Evolutionary conservation across 2,113 vertebrate species (phyloP).

Genomic region (Ceyx melanurus): DNA sequence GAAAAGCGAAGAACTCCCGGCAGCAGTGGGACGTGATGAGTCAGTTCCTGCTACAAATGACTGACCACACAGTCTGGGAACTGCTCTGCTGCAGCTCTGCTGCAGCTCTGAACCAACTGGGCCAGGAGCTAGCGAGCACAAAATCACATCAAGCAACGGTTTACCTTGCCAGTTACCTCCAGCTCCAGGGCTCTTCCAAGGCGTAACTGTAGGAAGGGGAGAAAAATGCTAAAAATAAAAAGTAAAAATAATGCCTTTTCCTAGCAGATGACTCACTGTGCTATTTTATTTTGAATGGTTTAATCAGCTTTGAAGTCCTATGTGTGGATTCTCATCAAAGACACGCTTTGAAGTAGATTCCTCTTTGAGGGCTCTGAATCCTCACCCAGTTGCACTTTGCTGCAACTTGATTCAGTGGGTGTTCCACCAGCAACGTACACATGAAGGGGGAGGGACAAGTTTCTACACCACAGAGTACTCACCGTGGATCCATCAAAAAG

Average conservation of each 20-base stretch:
- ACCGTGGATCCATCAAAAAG: neutral
- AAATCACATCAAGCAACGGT: neutral
- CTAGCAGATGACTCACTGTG: constrained; percentile 21
- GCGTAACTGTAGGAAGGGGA: neutral
- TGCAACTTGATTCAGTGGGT: neutral
- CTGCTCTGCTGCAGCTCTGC: neutral
- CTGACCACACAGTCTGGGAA: neutral
- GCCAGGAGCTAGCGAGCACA: neutral
- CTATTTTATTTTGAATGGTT: constrained; percentile 5
- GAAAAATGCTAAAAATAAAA: constrained; percentile 21
- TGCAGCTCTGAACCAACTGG: neutral
- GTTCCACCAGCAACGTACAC: neutral
- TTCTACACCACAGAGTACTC: neutral
- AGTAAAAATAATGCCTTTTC: neutral
- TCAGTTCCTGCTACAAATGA: constrained; percentile 24
- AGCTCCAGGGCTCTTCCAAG: neutral
- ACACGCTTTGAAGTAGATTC: constrained; percentile 29
- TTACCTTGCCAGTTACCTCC: constrained; percentile 8
- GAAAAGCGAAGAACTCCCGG: neutral
- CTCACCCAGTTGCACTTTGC: constrained; percentile 12
- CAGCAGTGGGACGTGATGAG: neutral
- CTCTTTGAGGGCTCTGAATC: constrained; percentile 1
- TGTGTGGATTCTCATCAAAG: constrained; percentile 38
- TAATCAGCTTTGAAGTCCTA: constrained; percentile 58
- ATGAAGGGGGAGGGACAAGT: fast-evolving